Base-by-base conservation (phyloP, 2,797 vertebrate species). In the Pangasius krempfi region DNA sequence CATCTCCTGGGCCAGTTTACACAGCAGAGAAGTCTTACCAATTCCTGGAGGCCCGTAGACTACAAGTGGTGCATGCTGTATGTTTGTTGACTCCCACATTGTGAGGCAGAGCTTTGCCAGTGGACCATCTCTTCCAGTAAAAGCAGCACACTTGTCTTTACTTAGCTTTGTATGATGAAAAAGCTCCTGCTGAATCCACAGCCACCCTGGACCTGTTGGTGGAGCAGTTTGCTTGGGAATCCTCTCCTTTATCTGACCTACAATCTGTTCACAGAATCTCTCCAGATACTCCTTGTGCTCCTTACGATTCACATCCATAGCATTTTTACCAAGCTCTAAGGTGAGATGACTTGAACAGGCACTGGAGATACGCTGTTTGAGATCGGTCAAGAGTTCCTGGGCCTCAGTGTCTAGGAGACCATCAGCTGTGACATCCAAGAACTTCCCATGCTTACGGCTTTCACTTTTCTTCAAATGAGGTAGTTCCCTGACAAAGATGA, bases 11-110 rank as follows among this genome's bases (percentile, higher is more conserved):
- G 94, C 93, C 70, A 97, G 92, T 84, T 95, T 95, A 89, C 96
- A 97, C 89, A 97, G 92, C 79, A 98, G 75, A 0, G 96, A 90
- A 0, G 97, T 97, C 93, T 97, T 97, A 9, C 97, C 97, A 0
- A 96, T 94, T 52, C 96, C 97, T 0, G 95, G 92, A 0, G 92
- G 91, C 0, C 97, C 96, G 0, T 93, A 94, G 30, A 98, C 91
- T 18, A 97, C 93, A 50, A 98, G 80, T 0, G 96, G 95, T 1
- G 87, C 0, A 37, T 97, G 97, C 0, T 33, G 60, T 20, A 2
- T 6, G 1, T 87, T 4, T 0, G 94, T 93, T 0, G 93, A 93
- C 88, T 94, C 94, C 92, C 92, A 93, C 89, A 97, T 92, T 68
- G 22, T 0, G 14, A 94, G 92, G 50, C 94, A 94, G 22, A 97